Percentiles rank a stretch among this genome's conserved stretches.
Conservation (phyloP, 2,797 vertebrate species). For the Chiroxiphia lanceolata region DNA sequence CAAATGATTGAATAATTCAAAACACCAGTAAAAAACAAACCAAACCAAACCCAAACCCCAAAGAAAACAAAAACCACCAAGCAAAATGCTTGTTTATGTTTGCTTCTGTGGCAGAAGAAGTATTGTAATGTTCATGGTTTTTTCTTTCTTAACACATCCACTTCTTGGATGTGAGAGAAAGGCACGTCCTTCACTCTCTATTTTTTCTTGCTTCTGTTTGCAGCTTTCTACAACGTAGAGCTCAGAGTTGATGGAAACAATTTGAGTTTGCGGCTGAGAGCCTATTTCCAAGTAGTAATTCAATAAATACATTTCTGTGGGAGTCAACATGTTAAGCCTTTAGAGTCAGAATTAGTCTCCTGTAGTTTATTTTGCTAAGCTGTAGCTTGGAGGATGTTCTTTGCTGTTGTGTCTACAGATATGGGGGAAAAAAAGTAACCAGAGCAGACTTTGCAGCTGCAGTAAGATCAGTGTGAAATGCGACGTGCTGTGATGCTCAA, state of each 20-base stretch:
- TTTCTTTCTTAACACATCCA: neutral
- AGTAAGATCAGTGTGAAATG: neutral
- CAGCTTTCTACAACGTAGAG: neutral
- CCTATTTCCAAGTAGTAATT: neutral
- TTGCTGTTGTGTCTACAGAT: neutral
- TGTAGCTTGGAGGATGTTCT: neutral
- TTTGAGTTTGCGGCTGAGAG: neutral
- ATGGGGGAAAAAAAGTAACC: neutral
- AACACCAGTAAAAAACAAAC: neutral
- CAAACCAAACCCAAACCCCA: neutral
- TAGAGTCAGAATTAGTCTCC: neutral
- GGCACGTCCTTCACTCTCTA: neutral
- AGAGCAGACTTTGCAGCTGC: neutral
- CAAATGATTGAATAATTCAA: constrained; percentile 17
- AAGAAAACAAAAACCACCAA: neutral
- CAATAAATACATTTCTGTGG: neutral
- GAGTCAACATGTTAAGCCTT: neutral
- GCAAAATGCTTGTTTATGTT: neutral
- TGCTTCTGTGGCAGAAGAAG: neutral
- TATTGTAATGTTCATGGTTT: neutral
- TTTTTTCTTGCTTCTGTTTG: neutral
- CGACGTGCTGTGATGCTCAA: neutral
- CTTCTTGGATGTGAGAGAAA: neutral
- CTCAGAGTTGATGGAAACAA: neutral
- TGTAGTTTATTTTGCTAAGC: neutral